phyloP scores from a whole-genome alignment of 2,113 vertebrate species.

The Ceyx margarethae region DNA sequence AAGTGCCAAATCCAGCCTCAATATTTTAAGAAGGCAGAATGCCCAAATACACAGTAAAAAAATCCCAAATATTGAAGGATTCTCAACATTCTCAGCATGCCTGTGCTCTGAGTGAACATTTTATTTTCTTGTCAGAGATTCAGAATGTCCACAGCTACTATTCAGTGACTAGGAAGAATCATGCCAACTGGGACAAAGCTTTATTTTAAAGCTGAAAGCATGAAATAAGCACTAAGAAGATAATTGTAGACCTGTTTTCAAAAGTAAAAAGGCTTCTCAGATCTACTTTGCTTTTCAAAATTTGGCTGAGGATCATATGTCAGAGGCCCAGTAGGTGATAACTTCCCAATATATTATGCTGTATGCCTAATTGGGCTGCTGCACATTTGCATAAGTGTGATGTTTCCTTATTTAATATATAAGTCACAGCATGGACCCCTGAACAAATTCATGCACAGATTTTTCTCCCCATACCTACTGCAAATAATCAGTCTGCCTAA shows the following conservation, averaged over 20 bases:
- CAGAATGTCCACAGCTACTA: constrained; percentile 61
- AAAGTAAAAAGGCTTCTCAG: constrained; percentile 67
- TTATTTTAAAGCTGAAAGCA: constrained; percentile 70
- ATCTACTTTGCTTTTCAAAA: constrained; percentile 71
- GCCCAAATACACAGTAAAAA: constrained; percentile 14
- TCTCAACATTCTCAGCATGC: constrained; percentile 60
- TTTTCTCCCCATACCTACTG: background rate
- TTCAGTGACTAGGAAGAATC: constrained; percentile 59
- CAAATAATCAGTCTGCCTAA: constrained; percentile 46
- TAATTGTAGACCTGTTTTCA: constrained; percentile 73
- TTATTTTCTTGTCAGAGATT: constrained; percentile 73
- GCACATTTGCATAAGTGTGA: constrained; percentile 70
- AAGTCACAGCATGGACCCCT: constrained; percentile 59
- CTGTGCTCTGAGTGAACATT: constrained; percentile 61
- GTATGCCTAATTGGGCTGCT: constrained; percentile 70
- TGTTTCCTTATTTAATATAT: constrained; percentile 78
- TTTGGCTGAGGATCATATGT: constrained; percentile 70
- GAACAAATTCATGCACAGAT: constrained; percentile 51
- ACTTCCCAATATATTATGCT: constrained; percentile 66
- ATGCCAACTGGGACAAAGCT: constrained; percentile 64
- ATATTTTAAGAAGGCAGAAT: constrained; percentile 30
- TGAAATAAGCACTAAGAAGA: constrained; percentile 69
- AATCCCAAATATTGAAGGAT: constrained; percentile 47
- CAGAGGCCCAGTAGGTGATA: constrained; percentile 69
- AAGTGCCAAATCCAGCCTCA: constrained; percentile 28